Evolutionary conservation across 2,888 invertebrate genomes (phyloP), one percentile per base, ranked within the genome.

Genomic region (Lepetodrilus schrolli): DNA sequence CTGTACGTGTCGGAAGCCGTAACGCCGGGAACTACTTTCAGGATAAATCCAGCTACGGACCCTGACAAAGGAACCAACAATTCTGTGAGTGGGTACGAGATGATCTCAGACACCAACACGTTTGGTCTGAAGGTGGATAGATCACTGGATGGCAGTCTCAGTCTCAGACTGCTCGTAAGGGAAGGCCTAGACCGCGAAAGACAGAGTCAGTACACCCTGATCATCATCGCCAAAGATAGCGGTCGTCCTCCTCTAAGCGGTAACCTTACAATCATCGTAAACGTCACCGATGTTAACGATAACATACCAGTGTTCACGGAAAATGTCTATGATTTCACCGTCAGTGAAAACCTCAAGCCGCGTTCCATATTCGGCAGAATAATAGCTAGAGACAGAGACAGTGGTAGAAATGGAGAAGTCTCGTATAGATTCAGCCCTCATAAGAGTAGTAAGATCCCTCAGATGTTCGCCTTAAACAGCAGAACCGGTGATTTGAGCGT

Each of bases 331-430:
- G 83, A 84, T 48, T 74, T 85, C 4, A 77, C 84, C 0, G 82
- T 86, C 34, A 78, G 78, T 20, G 86, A 87, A 73, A 78, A 80
- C 71, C 74, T 77, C n/a, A 65, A 70, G n/a, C 71, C 75, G 10
- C 76, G 78, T 1, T 78, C 84, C 1, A 73, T 78, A 4, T 79
- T 87, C 4, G 74, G 83, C 0, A 76, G 72, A 26, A 95, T 98
- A 0, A 92, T 93, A n/a, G 97, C 98, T 0, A 93, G 93, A 4
- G 98, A 98, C 88, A 93, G 93, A 37, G 98, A 98, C 87, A 93
- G 94, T 80, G 97, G 96, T 3, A 93, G 93, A 4, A 97, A 97
- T 88, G 94, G 90, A 1, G 89, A 91, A 68, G 86, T 92, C 8
- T 82, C 85, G 7, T 92, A 91, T 83, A 88, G 90, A 84, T 90